These are phyloP conservation scores for Macquaria ambigua DNA, from an alignment of 2,113 vertebrate genomes.

Conservation along the genomic window DNA sequence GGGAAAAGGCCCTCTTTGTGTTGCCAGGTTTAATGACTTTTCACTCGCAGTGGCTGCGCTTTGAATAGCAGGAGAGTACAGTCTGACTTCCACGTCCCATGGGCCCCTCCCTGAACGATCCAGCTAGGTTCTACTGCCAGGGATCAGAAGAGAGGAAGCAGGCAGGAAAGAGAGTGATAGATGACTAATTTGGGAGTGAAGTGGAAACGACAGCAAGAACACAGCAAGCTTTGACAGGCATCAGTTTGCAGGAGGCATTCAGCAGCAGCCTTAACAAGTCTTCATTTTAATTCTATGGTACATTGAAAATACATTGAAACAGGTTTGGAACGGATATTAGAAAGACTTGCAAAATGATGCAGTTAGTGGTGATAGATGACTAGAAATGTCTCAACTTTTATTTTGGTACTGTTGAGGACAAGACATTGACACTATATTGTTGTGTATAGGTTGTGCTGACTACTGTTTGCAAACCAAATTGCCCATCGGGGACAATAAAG, in stretches of 20 bases:
- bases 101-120: constrained; percentile 13
- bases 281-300: not conserved
- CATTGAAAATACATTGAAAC: not conserved
- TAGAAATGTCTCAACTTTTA: not conserved
- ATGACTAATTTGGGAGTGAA: constrained; percentile 5
- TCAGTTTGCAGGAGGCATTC: not conserved
- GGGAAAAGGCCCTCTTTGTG: constrained; percentile 11
- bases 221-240: not conserved
- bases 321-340: not conserved
- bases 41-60: constrained; percentile 21
- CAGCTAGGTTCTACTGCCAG: constrained; percentile 1
- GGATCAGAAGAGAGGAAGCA: constrained; percentile 32
- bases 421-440: no score
- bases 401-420: no score
- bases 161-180: constrained; percentile 30
- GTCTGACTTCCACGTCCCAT: constrained; percentile 16
- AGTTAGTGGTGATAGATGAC: not conserved
- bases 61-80: constrained; percentile 32
- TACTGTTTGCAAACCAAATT: no score
- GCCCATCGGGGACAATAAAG: no score
- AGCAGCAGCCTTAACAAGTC: not conserved
- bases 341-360: not conserved
- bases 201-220: not conserved
- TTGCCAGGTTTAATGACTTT: constrained; percentile 61
- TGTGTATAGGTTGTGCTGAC: no score